These are phyloP conservation scores for Oligia latruncula DNA, from an alignment of 2,888 invertebrate species.

Conservation along the genomic window DNA sequence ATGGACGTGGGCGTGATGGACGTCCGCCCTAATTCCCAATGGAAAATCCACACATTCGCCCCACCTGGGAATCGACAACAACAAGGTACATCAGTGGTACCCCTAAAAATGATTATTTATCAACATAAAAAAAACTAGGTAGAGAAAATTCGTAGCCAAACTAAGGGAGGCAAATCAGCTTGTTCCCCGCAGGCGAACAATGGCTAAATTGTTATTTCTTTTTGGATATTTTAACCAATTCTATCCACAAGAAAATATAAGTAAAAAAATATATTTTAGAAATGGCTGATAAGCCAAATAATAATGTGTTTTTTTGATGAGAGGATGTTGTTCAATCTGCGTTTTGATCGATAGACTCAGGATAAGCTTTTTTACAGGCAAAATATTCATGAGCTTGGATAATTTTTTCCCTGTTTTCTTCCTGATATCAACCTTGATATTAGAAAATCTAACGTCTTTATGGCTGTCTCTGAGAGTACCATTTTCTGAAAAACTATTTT, in stretches of 20 bases:
- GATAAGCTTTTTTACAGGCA: neutral
- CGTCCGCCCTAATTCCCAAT: no score
- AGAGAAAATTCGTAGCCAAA: constrained; percentile 50
- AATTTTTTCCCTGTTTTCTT: constrained; percentile 10
- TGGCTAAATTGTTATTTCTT: constrained; percentile 49
- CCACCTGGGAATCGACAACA: neutral
- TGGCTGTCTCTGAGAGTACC: neutral
- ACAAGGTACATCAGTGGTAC: neutral
- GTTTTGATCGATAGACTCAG: constrained; percentile 28
- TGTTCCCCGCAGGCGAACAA: constrained; percentile 66
- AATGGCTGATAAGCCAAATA: constrained; percentile 36
- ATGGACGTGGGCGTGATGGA: no score
- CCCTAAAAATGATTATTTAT: constrained; percentile 33
- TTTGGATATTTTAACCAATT: constrained; percentile 62
- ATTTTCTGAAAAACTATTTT: neutral
- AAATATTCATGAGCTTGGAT: constrained; percentile 37
- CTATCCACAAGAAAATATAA: constrained; percentile 40
- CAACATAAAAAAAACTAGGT: constrained; percentile 38
- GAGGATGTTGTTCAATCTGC: constrained; percentile 31
- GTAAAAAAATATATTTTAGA: constrained; percentile 41
- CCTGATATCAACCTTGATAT: neutral
- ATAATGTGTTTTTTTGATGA: constrained; percentile 28
- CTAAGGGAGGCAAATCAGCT: constrained; percentile 57
- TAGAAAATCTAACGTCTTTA: neutral
- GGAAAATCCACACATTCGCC: no score